Conservation (phyloP, 2,888 invertebrate genomes). For the Thera britannica region DNA sequence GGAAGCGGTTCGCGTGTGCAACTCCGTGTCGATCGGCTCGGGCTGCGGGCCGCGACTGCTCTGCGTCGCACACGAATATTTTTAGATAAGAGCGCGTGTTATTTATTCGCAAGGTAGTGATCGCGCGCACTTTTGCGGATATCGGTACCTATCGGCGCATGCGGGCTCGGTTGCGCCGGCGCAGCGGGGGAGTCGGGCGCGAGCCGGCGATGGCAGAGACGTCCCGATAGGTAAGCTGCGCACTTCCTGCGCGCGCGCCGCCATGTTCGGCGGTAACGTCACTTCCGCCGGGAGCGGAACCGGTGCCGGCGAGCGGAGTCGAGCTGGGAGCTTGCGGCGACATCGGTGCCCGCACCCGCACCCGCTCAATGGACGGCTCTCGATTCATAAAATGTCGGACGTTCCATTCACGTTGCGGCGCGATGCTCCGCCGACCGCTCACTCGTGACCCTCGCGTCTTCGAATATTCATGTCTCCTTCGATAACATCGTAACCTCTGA, state of each 20-base stretch:
- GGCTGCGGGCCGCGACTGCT: slow-evolving; percentile 64
- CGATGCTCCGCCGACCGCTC: slow-evolving; percentile 78
- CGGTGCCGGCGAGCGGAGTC: slow-evolving; percentile 61
- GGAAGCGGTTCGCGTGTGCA: slow-evolving; percentile 81
- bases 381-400: slow-evolving; percentile 84
- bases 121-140: slow-evolving; percentile 80
- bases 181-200: slow-evolving; percentile 60
- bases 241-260: slow-evolving; percentile 84
- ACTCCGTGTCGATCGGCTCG: slow-evolving; percentile 67
- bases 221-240: slow-evolving; percentile 84
- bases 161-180: slow-evolving; percentile 66
- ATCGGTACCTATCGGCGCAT: slow-evolving; percentile 67
- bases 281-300: slow-evolving; percentile 79
- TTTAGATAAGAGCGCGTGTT: slow-evolving; percentile 83
- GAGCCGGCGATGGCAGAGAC: slow-evolving; percentile 68
- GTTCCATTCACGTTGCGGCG: slow-evolving; percentile 81
- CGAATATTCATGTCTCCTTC: slow-evolving; percentile 84
- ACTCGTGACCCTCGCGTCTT: slow-evolving; percentile 84
- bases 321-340: slow-evolving; percentile 64
- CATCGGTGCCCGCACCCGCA: slow-evolving; percentile 56
- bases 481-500: slow-evolving; percentile 84
- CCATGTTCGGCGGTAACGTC: slow-evolving; percentile 82
- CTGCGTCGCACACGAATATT: slow-evolving; percentile 80
- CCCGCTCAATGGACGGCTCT: slow-evolving; percentile 78
- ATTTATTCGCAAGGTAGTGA: slow-evolving; percentile 82